A percentile compares a stretch with the other conserved stretches of the same genome.
phyloP scores from a whole-genome alignment of 2,888 invertebrate genomes.

The Clunio marinus region DNA sequence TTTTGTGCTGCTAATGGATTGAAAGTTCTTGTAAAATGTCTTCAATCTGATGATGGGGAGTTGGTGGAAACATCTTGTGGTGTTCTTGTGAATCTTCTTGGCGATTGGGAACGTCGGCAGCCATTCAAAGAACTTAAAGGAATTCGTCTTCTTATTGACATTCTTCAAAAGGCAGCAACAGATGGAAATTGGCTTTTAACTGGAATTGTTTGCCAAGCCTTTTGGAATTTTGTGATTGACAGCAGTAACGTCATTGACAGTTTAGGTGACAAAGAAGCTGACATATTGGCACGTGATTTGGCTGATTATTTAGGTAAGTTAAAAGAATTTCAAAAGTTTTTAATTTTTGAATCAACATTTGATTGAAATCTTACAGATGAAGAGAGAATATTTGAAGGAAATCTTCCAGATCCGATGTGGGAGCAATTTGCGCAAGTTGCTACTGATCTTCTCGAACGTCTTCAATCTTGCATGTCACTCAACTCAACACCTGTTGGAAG shows the following conservation, averaged over 20 bases:
- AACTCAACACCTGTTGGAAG: slow-evolving; percentile 40
- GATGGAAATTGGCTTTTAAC: slow-evolving; percentile 66
- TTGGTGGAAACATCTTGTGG: slow-evolving; percentile 74
- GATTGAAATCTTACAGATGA: slow-evolving; percentile 52
- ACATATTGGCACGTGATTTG: slow-evolving; percentile 54
- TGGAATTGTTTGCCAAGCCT: slow-evolving; percentile 67
- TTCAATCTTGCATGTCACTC: slow-evolving; percentile 45
- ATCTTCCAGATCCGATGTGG: slow-evolving; percentile 54
- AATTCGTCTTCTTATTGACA: slow-evolving; percentile 54
- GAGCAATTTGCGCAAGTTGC: slow-evolving; percentile 72
- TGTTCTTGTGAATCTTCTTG: slow-evolving; percentile 73
- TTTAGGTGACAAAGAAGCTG: slow-evolving; percentile 54
- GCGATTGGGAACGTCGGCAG: slow-evolving; percentile 54
- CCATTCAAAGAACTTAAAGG: slow-evolving; percentile 56
- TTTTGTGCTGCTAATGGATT: slow-evolving; percentile 65
- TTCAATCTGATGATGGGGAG: slow-evolving; percentile 61
- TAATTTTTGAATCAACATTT: background rate
- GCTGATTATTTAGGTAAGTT: slow-evolving; percentile 55
- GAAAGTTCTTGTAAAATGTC: slow-evolving; percentile 56
- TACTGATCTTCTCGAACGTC: slow-evolving; percentile 63
- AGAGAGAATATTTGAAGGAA: slow-evolving; percentile 54
- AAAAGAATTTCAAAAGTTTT: background rate
- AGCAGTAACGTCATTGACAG: slow-evolving; percentile 52
- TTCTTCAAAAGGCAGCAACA: slow-evolving; percentile 56
- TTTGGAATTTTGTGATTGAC: slow-evolving; percentile 67